Base-by-base conservation (phyloP, 2,113 vertebrate species). In the Spilogale gracilis region DNA sequence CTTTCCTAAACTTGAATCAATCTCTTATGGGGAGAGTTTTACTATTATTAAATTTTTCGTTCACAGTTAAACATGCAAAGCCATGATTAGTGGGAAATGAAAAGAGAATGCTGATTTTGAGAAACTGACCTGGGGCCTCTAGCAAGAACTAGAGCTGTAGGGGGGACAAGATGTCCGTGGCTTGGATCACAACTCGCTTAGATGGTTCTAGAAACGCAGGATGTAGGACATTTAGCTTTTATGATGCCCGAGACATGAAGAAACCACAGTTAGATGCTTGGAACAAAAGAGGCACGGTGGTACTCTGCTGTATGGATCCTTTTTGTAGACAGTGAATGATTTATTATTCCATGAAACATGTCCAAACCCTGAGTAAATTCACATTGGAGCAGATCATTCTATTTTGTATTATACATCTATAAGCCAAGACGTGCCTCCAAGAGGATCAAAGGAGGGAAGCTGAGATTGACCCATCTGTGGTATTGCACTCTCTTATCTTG, bases 181-280 rank as follows among this genome's bases (percentile, higher is more conserved):
- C 32, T 89, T 91, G 86, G n/a, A 30, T 84, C 21, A 61, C 11
- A 38, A 13, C 60, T 65, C 63, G 48, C 45, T 71, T 94, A 61
- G 43, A 76, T 2, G 25, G 12, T 86, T 74, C 38, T 12, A 30
- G 91, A 97, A 89, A 96, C 45, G 32, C 48, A 67, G 73, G 30
- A 38, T 61, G 38, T 58, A 80, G 60, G 48, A 25, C 4, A 30
- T 95, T 84, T 38, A 60, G 61, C 9, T 73, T 86, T 63, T 45
- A 74, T 76, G 71, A 82, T 81, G 79, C 10, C 63, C 85, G 78
- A 96, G 54, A 86, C 54, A 63, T 23, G 79, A 85, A 93, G 80
- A 95, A 95, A 76, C 25, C 58, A 52, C 71, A 96, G n/a, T n/a
- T 87, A 76, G 76, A 65, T 82, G 69, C 43, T 79, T 91, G 38